Evolutionary conservation across 1,140 invertebrate species (phyloP).

Genomic region (Zaprionus tsacasi): DNA sequence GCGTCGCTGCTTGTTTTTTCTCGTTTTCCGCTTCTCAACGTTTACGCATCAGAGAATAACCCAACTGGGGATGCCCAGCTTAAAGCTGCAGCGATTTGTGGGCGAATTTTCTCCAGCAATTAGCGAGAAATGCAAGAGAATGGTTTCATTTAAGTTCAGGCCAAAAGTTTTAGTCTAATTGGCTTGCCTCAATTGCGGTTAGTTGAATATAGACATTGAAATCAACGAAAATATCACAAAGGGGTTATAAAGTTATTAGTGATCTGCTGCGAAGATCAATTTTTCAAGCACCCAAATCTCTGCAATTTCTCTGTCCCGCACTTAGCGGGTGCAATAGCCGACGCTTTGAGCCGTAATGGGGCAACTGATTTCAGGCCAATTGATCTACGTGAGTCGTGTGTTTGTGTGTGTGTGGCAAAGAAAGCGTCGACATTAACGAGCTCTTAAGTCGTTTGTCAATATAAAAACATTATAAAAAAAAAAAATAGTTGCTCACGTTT

Average conservation of each 20-base stretch:
- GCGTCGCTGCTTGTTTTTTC: neutral
- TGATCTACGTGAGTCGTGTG: neutral
- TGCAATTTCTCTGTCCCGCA: conserved; percentile 21
- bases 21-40: conserved; percentile 70
- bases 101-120: conserved; percentile 44
- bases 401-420: conserved; percentile 38
- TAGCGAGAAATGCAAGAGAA: conserved; percentile 34
- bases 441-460: conserved; percentile 63
- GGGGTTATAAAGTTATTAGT: too few relatives aligned
- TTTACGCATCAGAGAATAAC: conserved; percentile 70
- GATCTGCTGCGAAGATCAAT: too few relatives aligned
- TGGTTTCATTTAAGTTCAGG: neutral
- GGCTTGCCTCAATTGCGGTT: conserved; percentile 38
- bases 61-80: neutral
- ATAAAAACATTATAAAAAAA: conserved; percentile 61
- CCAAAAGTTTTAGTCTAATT: conserved; percentile 64
- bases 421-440: conserved; percentile 55
- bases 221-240: too few relatives aligned
- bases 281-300: conserved; percentile 19
- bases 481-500: conserved; percentile 53
- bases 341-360: conserved; percentile 9
- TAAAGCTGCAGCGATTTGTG: conserved; percentile 20
- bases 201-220: neutral
- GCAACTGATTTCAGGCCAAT: conserved; percentile 18
- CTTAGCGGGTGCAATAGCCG: conserved; percentile 22